A percentile compares a stretch with the other conserved stretches of the same genome.
Conservation (phyloP, 2,113 vertebrate species). For the Rhizomys pruinosus region DNA sequence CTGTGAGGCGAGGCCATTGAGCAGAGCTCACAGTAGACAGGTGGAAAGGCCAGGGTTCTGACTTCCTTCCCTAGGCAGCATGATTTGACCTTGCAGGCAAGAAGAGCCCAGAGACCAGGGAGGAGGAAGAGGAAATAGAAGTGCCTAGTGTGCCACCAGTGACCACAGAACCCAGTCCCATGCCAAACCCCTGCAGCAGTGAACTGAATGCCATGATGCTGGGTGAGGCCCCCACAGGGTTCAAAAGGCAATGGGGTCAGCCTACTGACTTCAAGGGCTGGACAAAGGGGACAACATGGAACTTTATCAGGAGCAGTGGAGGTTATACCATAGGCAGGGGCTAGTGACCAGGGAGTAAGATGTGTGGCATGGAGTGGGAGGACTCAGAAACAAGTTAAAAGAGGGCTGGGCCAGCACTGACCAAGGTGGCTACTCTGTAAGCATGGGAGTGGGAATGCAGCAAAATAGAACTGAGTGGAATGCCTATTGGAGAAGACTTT, state of each 20-base stretch:
- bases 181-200: slow-evolving; percentile 91
- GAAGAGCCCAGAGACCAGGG: slow-evolving; percentile 33
- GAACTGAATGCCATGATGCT: slow-evolving; percentile 91
- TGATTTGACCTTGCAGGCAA: slow-evolving; percentile 68
- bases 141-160: slow-evolving; percentile 28
- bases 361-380: not conserved
- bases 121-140: slow-evolving; percentile 51
- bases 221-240: slow-evolving; percentile 82
- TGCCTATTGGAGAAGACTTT: not conserved
- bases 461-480: slow-evolving; percentile 21
- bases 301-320: not conserved
- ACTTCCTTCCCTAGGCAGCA: not conserved
- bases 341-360: not conserved
- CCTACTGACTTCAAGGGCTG: not conserved
- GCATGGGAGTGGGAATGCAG: slow-evolving; percentile 14
- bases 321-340: not conserved
- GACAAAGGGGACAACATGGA: slow-evolving; percentile 11
- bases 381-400: slow-evolving; percentile 36
- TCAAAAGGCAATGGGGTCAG: not conserved
- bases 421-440: not conserved
- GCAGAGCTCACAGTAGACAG: not conserved
- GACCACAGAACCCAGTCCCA: slow-evolving; percentile 65
- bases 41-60: not conserved
- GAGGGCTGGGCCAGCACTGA: not conserved
- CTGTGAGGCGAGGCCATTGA: not conserved